Percentiles rank a stretch among this genome's conserved stretches.
These are phyloP conservation scores for Mobula hypostoma DNA, from an alignment of 2,113 vertebrate species.

Conservation along the genomic window DNA sequence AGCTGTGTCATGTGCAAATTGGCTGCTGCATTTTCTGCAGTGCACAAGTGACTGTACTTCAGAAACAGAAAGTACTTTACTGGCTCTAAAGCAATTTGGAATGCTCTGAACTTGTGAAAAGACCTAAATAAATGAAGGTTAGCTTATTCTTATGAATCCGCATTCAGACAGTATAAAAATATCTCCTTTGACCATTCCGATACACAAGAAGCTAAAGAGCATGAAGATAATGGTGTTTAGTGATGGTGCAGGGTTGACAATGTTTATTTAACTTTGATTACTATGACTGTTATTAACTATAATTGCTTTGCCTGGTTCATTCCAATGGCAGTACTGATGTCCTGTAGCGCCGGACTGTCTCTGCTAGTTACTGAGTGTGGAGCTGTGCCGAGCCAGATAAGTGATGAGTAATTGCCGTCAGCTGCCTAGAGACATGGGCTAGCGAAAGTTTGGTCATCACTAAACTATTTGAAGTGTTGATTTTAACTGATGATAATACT, in stretches of 20 bases:
- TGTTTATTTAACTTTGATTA: constrained; percentile 4
- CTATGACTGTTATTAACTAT: background rate
- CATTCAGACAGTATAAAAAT: background rate
- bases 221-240: background rate
- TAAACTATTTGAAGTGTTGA: background rate
- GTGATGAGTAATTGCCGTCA: constrained; percentile 16
- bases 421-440: background rate
- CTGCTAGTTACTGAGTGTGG: background rate
- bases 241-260: background rate
- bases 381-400: background rate
- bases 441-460: background rate
- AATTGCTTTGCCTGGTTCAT: constrained; percentile 28
- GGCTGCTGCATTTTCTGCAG: background rate
- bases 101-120: too few relatives aligned
- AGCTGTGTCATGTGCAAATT: background rate
- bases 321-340: background rate
- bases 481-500: background rate
- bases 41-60: too few relatives aligned
- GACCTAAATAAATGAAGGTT: too few relatives aligned
- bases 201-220: background rate
- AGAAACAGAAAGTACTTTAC: too few relatives aligned
- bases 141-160: background rate
- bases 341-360: background rate
- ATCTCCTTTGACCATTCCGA: background rate
- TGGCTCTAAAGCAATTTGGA: too few relatives aligned